Percentiles rank a stretch among this genome's conserved stretches.
These are phyloP conservation scores for Aphidoletes aphidimyza DNA, from an alignment of 2,888 invertebrate genomes.

Conservation along the genomic window DNA sequence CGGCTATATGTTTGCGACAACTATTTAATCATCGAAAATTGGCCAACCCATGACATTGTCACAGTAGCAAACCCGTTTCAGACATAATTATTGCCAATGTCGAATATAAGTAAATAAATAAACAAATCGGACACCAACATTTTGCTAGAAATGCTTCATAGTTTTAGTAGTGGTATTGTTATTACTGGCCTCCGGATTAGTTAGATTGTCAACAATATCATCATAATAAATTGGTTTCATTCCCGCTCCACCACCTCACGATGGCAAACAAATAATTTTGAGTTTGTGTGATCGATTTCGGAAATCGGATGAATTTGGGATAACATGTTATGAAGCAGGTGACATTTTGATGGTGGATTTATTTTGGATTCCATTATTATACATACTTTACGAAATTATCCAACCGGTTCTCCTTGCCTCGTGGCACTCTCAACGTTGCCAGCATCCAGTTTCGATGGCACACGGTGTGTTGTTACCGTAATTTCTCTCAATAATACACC, in stretches of 20 bases:
- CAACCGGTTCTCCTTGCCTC: no score
- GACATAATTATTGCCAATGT: slow-evolving; percentile 4
- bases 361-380: no score
- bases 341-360: slow-evolving; percentile 11
- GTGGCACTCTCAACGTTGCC: no score
- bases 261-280: slow-evolving; percentile 16
- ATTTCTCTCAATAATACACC: no score
- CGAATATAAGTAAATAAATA: slow-evolving; percentile 35
- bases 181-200: background rate
- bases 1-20: background rate
- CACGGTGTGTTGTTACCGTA: no score
- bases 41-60: background rate
- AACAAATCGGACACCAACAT: background rate
- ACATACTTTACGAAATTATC: no score
- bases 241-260: background rate
- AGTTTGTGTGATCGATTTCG: slow-evolving; percentile 4
- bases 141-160: no score
- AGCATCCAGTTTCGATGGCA: no score
- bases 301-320: background rate
- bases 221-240: background rate
- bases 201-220: slow-evolving; percentile 41
- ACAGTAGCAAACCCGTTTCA: background rate
- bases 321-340: background rate
- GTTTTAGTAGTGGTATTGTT: no score
- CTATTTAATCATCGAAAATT: background rate